Evolutionary conservation across 2,888 invertebrate genomes (phyloP).

Genomic region (Chydorus sphaericus): DNA sequence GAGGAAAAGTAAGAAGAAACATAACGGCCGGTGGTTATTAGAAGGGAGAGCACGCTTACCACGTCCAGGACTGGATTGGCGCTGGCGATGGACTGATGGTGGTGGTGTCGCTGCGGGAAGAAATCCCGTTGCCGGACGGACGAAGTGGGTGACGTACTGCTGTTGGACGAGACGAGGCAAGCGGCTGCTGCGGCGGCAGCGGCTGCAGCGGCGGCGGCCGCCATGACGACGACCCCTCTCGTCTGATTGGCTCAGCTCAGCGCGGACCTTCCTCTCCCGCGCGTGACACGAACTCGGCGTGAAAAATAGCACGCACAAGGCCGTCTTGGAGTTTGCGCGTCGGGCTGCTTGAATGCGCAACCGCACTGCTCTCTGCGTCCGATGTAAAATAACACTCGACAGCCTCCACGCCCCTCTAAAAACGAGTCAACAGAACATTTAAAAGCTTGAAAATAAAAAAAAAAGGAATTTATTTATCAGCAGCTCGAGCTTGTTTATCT

Average conservation of each 20-base stretch:
- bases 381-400: not conserved
- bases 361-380: not conserved
- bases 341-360: not conserved
- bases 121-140: not conserved
- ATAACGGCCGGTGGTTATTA: not conserved
- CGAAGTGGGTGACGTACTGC: not conserved
- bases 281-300: constrained; percentile 1
- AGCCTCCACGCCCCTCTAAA: too few species aligned
- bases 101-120: not conserved
- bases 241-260: constrained; percentile 1
- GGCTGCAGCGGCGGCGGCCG: not conserved
- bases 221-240: not conserved
- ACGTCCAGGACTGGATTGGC: not conserved
- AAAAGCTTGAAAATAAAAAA: too few species aligned
- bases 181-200: not conserved
- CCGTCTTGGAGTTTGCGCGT: not conserved
- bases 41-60: not conserved
- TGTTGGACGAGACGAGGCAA: not conserved
- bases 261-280: too few species aligned
- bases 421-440: not conserved
- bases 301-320: not conserved
- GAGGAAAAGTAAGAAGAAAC: not conserved
- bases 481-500: not conserved
- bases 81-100: not conserved
- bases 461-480: too few species aligned